Conservation (phyloP, 2,797 vertebrate species). For the Botia kubotai region DNA sequence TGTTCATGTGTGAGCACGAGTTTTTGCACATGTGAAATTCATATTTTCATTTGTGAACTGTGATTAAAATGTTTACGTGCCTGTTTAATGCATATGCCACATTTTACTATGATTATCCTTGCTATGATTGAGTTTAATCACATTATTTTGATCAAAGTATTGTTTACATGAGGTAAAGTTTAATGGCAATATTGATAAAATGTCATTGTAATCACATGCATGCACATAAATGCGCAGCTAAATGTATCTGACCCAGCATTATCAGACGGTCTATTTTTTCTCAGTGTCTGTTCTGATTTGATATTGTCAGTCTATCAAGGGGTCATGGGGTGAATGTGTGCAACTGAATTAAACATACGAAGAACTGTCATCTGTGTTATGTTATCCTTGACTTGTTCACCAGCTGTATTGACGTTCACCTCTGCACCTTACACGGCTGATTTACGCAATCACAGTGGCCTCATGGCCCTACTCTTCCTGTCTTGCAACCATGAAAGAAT, state of each 20-base stretch:
- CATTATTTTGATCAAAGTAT: too few species aligned
- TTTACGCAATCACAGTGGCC: background rate
- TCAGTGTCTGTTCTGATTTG: background rate
- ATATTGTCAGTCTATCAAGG: slow-evolving; percentile 4
- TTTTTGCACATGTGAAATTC: too few species aligned
- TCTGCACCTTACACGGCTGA: slow-evolving; percentile 34
- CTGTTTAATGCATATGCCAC: too few species aligned
- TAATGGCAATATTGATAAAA: too few species aligned
- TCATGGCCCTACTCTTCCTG: slow-evolving; percentile 2
- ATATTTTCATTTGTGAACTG: too few species aligned
- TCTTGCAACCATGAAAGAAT: slow-evolving; percentile 20
- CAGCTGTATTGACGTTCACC: slow-evolving; percentile 32
- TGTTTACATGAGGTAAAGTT: too few species aligned
- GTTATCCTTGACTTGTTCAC: slow-evolving; percentile 38
- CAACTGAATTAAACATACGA: slow-evolving; percentile 28
- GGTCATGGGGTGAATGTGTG: slow-evolving; percentile 13
- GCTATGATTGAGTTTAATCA: too few species aligned
- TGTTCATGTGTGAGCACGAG: too few species aligned
- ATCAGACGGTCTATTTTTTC: background rate
- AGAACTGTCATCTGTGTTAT: slow-evolving; percentile 27
- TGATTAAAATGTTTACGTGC: too few species aligned
- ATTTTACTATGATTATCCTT: too few species aligned
- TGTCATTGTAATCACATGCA: too few species aligned
- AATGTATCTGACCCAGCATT: background rate
- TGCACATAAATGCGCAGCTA: background rate